phyloP scores from a whole-genome alignment of 2,888 invertebrate genomes.

The Cephus sareptanus region DNA sequence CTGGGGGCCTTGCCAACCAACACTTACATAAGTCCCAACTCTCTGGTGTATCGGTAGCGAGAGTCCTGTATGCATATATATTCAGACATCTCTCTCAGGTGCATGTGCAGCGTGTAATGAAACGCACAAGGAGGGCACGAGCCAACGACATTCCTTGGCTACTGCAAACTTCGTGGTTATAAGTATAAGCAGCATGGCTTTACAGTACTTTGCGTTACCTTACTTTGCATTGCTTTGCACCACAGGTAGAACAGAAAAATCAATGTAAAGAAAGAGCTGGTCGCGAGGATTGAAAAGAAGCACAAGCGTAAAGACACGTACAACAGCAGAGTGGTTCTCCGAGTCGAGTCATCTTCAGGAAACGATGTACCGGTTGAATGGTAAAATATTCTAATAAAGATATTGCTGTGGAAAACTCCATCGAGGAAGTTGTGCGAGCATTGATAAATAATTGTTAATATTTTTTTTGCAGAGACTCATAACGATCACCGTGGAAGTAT shows the following conservation, averaged over 20 bases:
- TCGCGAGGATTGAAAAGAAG: not conserved
- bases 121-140: constrained; percentile 28
- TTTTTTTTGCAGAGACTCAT: not conserved
- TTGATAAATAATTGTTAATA: not conserved
- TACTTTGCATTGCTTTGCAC: not conserved
- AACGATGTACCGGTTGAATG: not conserved
- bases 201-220: not conserved
- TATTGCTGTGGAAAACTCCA: not conserved
- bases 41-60: not conserved
- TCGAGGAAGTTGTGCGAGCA: not conserved
- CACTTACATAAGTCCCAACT: constrained; percentile 39
- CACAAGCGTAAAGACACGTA: not conserved
- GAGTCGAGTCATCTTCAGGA: not conserved
- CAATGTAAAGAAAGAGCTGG: not conserved
- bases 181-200: not conserved
- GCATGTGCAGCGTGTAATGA: constrained; percentile 17
- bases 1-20: constrained; percentile 47
- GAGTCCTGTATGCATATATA: not conserved
- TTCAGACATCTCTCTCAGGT: not conserved
- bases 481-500: not conserved
- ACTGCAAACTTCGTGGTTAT: not conserved
- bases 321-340: not conserved
- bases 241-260: not conserved
- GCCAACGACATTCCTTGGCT: constrained; percentile 30
- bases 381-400: not conserved